Base-by-base conservation (phyloP, 2,113 vertebrate genomes). In the Gallinago jamesoni region DNA sequence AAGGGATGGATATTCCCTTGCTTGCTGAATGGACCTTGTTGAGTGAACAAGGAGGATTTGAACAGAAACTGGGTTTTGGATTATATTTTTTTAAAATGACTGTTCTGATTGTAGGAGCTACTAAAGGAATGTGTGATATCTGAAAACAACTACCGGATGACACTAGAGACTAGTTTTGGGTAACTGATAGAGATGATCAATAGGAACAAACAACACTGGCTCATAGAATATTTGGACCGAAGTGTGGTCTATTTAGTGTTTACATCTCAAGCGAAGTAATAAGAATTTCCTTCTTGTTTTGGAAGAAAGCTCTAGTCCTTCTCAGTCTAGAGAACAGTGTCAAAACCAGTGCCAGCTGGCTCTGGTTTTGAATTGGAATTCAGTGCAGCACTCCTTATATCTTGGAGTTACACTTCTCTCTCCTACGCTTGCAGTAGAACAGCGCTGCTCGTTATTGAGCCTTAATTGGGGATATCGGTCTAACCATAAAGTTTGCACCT, bases 281-380 rank as follows among this genome's bases (percentile, higher is more conserved):
- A 77, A 27, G 43, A 82, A 74, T 89, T 69, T 91, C 57, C 30
- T 90, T 22, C 70, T 81, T 70, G 33, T 87, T 94, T 79, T n/a
- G 24, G 7, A 64, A 76, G 41, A 75, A 52, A 37, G 47, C 55
- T 92, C 9, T 75, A 66, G 18, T 90, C 39, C 39, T 39, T 39
- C 39, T 39, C 39, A 39, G 39, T 13, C 3, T 8, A 3, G 69
- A 79, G 91, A 90, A 62, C 2, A 1, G 33, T 27, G 48, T 66
- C 7, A 87, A 68, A 93, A 53, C 30, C 9, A 21, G 35, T 68
- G 56, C 31, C 55, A 80, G 45, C 28, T 85, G 45, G 35, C 35
- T 37, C 35, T 37, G 35, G 35, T 37, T 37, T 37, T 37, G 35
- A 37, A 37, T 59, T 92, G 48, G 75, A 90, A 73, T 69, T 88